Evolutionary conservation across 2,888 invertebrate genomes (phyloP).

Genomic region (Microplitis deprimator): DNA sequence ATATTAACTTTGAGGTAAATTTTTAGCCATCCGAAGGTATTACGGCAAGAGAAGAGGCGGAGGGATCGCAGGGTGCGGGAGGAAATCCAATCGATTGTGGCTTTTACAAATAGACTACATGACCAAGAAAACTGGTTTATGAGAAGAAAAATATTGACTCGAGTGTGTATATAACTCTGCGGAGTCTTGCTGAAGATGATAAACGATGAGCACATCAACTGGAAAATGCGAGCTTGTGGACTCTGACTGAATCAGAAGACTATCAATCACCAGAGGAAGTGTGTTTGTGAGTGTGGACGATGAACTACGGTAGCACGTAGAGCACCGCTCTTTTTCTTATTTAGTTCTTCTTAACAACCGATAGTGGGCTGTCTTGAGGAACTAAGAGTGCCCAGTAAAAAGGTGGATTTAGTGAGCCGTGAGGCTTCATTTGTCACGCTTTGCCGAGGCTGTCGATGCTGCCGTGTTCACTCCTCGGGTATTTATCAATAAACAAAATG

Average conservation of each 20-base stretch:
- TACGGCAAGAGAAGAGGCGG: background rate
- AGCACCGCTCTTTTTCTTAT: background rate
- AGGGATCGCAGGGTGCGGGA: background rate
- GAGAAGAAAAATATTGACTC: conserved; percentile 17
- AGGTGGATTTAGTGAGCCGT: background rate
- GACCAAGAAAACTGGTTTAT: background rate
- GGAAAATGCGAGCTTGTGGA: conserved; percentile 61
- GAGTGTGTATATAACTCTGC: conserved; percentile 22
- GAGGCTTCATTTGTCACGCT: conserved; percentile 4
- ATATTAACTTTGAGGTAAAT: background rate
- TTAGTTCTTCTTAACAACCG: background rate
- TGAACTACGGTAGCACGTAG: background rate
- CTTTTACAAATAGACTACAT: background rate
- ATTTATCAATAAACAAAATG: background rate
- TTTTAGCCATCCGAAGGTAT: background rate
- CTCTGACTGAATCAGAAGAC: conserved; percentile 66
- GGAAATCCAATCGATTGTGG: conserved; percentile 3
- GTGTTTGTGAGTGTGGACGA: background rate
- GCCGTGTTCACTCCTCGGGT: background rate
- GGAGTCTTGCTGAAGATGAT: conserved; percentile 55
- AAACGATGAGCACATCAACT: conserved; percentile 64
- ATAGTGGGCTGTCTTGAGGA: background rate
- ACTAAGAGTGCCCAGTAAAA: background rate
- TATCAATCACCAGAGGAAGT: conserved; percentile 60
- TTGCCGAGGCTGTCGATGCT: background rate